Evolutionary conservation across 2,113 vertebrate species (phyloP), one percentile per base, ranked within the genome.

Genomic region (Ageneiosus marmoratus): DNA sequence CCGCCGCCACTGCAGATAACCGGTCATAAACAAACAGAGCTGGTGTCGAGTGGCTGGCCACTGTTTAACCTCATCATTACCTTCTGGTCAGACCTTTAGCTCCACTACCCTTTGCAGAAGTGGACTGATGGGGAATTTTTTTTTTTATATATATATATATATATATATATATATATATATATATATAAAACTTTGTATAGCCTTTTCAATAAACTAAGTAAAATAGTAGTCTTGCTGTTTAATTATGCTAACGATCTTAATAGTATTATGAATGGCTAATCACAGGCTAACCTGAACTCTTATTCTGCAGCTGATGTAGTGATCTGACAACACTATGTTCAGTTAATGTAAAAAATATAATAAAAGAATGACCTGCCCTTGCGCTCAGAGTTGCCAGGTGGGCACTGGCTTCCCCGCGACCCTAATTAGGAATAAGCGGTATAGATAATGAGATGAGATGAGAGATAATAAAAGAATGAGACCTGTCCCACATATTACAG

Each of bases 1-100:
- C 82, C 65, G 46, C 79, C 79, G 69, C 41, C 50, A 9, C 77
- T 55, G 55, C 67, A 89, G 89, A 89, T 89, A 88, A 85, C 76
- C 74, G 80, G 86, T 84, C 84, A 86, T 84, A 88, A 89, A 84
- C 86, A 88, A 90, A 90, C 86, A 89, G 80, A 13, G 79, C 51
- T 27, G 82, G 77, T 87, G 87, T 89, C 87, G 85, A 83, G 82
- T 89, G 85, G 53, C 85, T 77, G 50, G 55, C 79, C 79, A 80
- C 60, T 65, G 55, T 85, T 89, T 90, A 85, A 88, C 85, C 87
- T 50, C 20, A 41, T 22, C 6, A 22, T 70, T 67, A 83, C 82
- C 75, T 83, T 32, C 73, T 58, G 70, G 73, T 78, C 77, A 56
- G 77, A 73, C 73, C 48, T 67, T 3, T 20, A 70, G 53, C 75